Conservation (phyloP, 1,140 invertebrate species). For the Nephotettix cincticeps region DNA sequence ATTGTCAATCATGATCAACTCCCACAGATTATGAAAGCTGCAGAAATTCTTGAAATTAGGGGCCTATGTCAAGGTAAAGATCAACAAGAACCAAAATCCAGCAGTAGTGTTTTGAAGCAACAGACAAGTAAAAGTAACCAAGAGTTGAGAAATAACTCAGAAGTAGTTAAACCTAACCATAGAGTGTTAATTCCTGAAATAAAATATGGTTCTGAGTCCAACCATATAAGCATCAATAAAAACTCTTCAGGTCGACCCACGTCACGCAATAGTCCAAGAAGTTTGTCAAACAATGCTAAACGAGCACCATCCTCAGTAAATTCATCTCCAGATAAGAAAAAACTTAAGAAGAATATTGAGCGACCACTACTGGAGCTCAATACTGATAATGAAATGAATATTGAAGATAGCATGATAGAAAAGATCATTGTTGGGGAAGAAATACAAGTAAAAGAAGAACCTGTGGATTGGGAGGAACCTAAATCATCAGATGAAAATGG, state of each 20-base stretch:
- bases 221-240: constrained; percentile 44
- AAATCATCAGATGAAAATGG: not conserved
- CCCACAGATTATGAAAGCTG: constrained; percentile 73
- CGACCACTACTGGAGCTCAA: not conserved
- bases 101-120: too few relatives aligned
- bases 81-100: constrained; percentile 47
- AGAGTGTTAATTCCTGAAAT: constrained; percentile 7
- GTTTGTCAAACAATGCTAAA: too few relatives aligned
- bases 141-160: not conserved
- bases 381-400: constrained; percentile 42
- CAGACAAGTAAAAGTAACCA: not conserved
- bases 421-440: constrained; percentile 39
- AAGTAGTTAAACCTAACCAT: not conserved
- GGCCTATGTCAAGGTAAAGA: constrained; percentile 40
- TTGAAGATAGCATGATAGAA: constrained; percentile 34
- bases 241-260: constrained; percentile 35
- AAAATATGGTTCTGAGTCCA: constrained; percentile 41
- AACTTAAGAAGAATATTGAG: not conserved
- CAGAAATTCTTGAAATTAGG: constrained; percentile 70
- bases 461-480: constrained; percentile 57
- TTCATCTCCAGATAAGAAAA: constrained; percentile 43
- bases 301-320: constrained; percentile 26
- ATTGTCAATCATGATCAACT: constrained; percentile 81
- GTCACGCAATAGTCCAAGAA: not conserved
- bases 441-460: constrained; percentile 64